These are phyloP conservation scores for Agrotis ipsilon DNA, from an alignment of 2,888 invertebrate genomes.

Conservation along the genomic window DNA sequence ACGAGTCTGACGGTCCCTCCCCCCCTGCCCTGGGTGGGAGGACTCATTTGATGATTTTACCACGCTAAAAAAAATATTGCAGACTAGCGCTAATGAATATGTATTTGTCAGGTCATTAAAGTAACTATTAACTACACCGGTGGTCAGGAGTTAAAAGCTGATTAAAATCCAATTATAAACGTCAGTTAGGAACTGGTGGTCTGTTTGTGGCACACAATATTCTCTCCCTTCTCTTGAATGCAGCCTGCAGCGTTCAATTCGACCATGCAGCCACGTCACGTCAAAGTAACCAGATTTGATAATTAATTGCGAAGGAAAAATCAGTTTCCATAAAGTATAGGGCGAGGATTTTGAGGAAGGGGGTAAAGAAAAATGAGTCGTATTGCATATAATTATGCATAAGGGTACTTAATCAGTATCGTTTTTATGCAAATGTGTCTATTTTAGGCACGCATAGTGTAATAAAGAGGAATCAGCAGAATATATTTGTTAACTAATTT, in stretches of 20 bases:
- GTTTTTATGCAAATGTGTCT: no score
- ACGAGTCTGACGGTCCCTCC: no score
- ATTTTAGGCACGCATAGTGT: no score
- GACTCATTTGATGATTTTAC: no score
- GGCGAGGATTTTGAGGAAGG: background rate
- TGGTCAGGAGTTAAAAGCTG: background rate
- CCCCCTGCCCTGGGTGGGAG: no score
- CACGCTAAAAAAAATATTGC: no score
- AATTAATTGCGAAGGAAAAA: background rate
- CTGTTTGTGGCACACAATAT: constrained; percentile 18
- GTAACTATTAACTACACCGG: background rate
- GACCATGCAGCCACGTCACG: constrained; percentile 12
- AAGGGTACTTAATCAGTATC: no score
- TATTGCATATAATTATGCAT: no score
- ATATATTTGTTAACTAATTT: no score
- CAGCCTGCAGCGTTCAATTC: constrained; percentile 40
- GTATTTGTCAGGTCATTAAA: background rate
- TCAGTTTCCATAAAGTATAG: background rate
- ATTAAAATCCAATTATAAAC: constrained; percentile 4
- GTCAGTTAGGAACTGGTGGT: background rate
- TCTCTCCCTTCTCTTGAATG: constrained; percentile 17
- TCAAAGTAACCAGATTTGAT: background rate
- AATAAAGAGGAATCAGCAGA: no score
- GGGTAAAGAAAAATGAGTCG: background rate
- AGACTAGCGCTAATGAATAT: background rate